A percentile compares a stretch with the other conserved stretches of the same genome.
Conservation (phyloP, 1,140 invertebrate genomes). For the Saccostrea glomerata region DNA sequence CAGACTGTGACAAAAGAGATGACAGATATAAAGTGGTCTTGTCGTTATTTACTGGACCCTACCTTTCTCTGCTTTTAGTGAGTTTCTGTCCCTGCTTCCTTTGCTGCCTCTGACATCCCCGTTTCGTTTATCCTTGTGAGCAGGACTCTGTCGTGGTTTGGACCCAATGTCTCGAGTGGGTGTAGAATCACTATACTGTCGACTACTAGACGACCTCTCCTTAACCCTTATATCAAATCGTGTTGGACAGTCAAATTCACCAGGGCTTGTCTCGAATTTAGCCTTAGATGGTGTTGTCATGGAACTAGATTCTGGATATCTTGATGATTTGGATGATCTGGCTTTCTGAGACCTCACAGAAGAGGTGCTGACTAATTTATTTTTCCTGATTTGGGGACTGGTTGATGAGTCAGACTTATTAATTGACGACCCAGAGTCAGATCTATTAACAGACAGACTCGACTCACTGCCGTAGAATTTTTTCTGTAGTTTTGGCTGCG, state of each 20-base stretch:
- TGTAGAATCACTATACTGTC: not conserved
- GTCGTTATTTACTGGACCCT: too few species aligned
- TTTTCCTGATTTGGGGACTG: constrained; percentile 34
- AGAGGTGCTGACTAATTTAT: constrained; percentile 39
- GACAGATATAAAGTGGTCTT: not conserved
- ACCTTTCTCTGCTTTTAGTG: constrained; percentile 17
- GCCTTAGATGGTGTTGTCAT: not conserved
- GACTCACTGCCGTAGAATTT: constrained; percentile 67
- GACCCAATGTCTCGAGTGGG: not conserved
- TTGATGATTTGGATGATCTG: constrained; percentile 5
- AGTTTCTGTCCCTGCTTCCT: not conserved
- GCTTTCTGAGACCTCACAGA: constrained; percentile 38
- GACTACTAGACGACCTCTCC: constrained; percentile 42
- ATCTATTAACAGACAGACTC: not conserved
- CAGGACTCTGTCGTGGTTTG: constrained; percentile 2
- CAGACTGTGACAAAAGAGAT: not conserved
- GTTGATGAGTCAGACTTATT: not conserved
- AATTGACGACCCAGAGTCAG: not conserved
- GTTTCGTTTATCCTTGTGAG: constrained; percentile 2
- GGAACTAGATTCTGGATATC: not conserved
- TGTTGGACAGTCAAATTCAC: constrained; percentile 57
- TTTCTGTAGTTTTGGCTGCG: constrained; percentile 62
- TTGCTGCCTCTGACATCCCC: not conserved
- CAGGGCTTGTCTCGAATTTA: constrained; percentile 36
- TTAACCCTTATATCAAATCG: constrained; percentile 65